A percentile compares a stretch with the other conserved stretches of the same genome.
Evolutionary conservation across 2,113 vertebrate genomes (phyloP).

Genomic region (Embiotoca jacksoni): DNA sequence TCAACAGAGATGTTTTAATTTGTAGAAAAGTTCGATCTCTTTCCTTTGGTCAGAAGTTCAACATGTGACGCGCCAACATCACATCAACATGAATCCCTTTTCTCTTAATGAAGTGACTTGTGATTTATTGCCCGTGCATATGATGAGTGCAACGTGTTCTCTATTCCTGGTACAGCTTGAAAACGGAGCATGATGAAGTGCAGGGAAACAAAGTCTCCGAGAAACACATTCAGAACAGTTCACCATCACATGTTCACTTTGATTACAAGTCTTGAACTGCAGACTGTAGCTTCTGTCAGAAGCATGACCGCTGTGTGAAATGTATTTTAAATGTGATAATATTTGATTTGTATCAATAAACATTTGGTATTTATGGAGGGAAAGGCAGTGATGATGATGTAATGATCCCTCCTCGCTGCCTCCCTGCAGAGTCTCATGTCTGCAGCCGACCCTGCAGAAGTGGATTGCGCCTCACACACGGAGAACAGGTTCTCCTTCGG

Average conservation of each 20-base stretch:
- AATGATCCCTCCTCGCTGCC: not conserved
- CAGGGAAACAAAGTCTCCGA: slow-evolving; percentile 17
- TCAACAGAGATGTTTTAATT: not conserved
- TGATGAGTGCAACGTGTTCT: slow-evolving; percentile 20
- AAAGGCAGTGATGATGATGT: not conserved
- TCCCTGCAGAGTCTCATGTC: slow-evolving; percentile 85
- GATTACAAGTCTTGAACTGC: not conserved
- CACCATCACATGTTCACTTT: not conserved
- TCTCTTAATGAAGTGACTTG: slow-evolving; percentile 21
- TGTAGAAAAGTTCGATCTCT: not conserved
- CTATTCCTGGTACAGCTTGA: slow-evolving; percentile 5
- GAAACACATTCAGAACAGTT: slow-evolving; percentile 23
- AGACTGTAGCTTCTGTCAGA: slow-evolving; percentile 5
- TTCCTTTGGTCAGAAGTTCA: not conserved
- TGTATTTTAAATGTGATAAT: not conserved
- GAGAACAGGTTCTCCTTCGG: slow-evolving; percentile 87
- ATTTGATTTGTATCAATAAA: not conserved
- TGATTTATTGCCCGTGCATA: slow-evolving; percentile 21
- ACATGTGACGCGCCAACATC: not conserved
- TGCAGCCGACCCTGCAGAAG: slow-evolving; percentile 73
- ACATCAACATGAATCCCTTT: slow-evolving; percentile 11
- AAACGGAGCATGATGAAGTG: slow-evolving; percentile 42
- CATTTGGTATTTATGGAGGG: not conserved
- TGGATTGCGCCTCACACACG: slow-evolving; percentile 46
- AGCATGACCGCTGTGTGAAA: not conserved